Conservation (phyloP, 1,140 invertebrate species). For the Oreohelix idahoensis region DNA sequence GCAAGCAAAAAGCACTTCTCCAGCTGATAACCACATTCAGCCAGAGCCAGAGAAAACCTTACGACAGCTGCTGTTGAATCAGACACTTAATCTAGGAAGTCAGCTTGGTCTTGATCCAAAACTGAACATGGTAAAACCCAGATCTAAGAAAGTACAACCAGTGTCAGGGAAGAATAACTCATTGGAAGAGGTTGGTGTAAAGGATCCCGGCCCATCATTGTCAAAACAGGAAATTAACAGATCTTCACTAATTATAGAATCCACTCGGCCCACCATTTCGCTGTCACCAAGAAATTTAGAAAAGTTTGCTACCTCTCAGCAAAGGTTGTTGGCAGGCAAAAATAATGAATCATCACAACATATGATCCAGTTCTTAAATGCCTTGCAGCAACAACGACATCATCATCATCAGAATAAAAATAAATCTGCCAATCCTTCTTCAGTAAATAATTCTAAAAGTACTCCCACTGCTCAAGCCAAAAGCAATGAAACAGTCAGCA, state of each 20-base stretch:
- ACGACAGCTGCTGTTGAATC: conserved; percentile 10
- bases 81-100: not conserved
- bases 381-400: not conserved
- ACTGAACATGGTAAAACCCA: conserved; percentile 15
- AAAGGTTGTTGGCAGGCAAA: not conserved
- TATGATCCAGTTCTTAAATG: conserved; percentile 2
- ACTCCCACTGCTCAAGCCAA: not conserved
- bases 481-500: not conserved
- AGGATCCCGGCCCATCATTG: not conserved
- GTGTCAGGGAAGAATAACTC: conserved; percentile 1
- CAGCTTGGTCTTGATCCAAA: not conserved
- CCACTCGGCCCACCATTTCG: conserved; percentile 27
- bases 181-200: not conserved
- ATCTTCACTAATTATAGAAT: conserved; percentile 37
- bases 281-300: not conserved
- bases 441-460: not conserved
- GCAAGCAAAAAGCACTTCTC: conserved; percentile 43
- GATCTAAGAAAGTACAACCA: not conserved
- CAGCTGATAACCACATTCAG: not conserved
- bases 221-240: conserved; percentile 28
- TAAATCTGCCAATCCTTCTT: conserved; percentile 17
- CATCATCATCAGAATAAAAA: not conserved
- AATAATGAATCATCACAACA: conserved; percentile 9
- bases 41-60: conserved; percentile 14
- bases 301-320: conserved; percentile 23